Base-by-base conservation (phyloP, 2,113 vertebrate genomes). In the Plecturocebus donacophilus region DNA sequence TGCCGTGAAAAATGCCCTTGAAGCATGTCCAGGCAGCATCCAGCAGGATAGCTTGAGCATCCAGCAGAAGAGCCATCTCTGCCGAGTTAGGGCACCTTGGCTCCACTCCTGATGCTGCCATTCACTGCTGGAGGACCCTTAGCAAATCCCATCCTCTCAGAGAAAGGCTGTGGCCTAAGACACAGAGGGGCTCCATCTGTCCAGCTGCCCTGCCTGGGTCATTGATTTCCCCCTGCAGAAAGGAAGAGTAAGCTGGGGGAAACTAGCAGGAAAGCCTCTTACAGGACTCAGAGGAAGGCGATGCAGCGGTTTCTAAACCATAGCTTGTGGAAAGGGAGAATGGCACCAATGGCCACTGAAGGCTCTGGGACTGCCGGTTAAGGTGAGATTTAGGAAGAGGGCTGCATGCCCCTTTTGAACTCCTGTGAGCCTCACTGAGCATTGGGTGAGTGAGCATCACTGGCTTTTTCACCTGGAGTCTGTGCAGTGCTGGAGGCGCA, bases 401-500 rank as follows among this genome's bases (percentile, higher is more conserved):
- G 89, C 30, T 5, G 3, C 3, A 6, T 25, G 9, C 20, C 20
- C 20, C 27, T 25, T 25, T 27, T 27, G 64, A 88, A 13, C 12
- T 23, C 23, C 0, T 11, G 42, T n/a, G n/a, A 80, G 38, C 14
- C 71, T 45, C 8, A 0, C 23, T 27, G 6, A 23, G 19, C 32
- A n/a, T 2, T 6, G 6, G 9, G 23, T 7, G 7, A 27, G 8
- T 3, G 7, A 27, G 8, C 13, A 45, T 19, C 38, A 20, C 5
- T 13, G 52, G 19, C 19, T 47, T 64, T 32, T 87, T 45, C 40
- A 6, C 49, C 45, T 45, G 32, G 92, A 30, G 32, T 6, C 38
- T 27, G 1, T 25, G 32, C 2, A 25, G n/a, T 5, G 0, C 6
- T 3, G 19, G 11, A 14, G 42, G 38, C 13, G 38, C 1, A 2